Evolutionary conservation across 2,888 invertebrate species (phyloP).

Genomic region (Falcaria lacertinaria): DNA sequence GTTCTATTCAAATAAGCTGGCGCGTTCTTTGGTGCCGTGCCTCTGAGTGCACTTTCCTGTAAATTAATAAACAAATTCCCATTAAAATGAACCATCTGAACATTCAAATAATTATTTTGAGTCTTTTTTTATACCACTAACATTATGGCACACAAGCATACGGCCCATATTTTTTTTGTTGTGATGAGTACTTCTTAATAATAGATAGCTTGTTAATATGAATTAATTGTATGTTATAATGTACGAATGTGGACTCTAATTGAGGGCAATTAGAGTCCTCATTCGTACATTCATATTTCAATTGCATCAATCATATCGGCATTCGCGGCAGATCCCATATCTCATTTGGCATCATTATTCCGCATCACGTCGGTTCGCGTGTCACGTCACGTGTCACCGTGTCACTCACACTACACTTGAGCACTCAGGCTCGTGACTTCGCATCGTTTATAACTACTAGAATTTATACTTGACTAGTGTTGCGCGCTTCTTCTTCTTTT

Average conservation of each 20-base stretch:
- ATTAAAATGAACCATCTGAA: background rate
- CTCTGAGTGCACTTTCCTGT: background rate
- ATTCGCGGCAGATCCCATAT: conserved; percentile 40
- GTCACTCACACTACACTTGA: conserved; percentile 31
- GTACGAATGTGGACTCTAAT: too few relatives aligned
- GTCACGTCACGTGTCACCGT: conserved; percentile 15
- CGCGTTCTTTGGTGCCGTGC: background rate
- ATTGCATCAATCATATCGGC: conserved; percentile 28
- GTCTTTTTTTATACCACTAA: too few relatives aligned
- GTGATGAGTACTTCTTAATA: too few relatives aligned
- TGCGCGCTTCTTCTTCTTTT: too few relatives aligned
- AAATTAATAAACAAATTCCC: background rate
- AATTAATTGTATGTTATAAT: too few relatives aligned
- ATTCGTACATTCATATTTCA: conserved; percentile 17
- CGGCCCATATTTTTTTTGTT: too few relatives aligned
- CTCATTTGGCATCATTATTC: conserved; percentile 66
- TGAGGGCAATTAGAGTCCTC: too few relatives aligned
- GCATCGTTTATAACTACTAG: conserved; percentile 7
- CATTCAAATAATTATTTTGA: background rate
- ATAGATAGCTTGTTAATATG: too few relatives aligned
- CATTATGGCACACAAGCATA: too few relatives aligned
- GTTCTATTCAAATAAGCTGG: background rate
- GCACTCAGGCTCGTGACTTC: conserved; percentile 13
- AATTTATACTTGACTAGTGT: background rate
- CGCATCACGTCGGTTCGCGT: conserved; percentile 40